Evolutionary conservation across 2,888 invertebrate genomes (phyloP).

Genomic region (Tipula confusa): DNA sequence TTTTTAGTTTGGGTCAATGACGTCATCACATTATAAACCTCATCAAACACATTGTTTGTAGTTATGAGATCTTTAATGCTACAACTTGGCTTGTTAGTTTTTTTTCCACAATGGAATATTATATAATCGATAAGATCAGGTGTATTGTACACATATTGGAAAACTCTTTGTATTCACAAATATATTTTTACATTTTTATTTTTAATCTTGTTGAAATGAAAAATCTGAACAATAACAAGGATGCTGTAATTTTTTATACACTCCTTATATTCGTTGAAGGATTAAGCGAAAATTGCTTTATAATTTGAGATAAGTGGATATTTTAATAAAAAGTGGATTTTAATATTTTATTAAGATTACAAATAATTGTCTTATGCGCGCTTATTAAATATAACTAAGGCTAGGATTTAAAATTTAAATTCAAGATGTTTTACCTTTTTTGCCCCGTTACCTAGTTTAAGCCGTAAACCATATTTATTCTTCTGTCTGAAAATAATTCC

Average conservation of each 20-base stretch:
- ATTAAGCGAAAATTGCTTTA: conserved; percentile 3
- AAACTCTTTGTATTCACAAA: not conserved
- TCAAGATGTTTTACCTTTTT: not conserved
- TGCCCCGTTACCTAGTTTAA: no score
- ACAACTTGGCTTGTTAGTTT: no score
- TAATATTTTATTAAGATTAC: conserved; percentile 25
- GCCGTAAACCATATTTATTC: no score
- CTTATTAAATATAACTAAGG: not conserved
- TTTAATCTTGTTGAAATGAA: not conserved
- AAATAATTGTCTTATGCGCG: not conserved
- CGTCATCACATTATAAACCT: no score
- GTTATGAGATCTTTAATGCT: no score
- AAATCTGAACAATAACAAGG: not conserved
- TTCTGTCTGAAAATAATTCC: no score
- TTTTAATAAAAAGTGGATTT: conserved; percentile 12
- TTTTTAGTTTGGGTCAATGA: no score
- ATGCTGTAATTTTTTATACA: not conserved
- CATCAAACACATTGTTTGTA: no score
- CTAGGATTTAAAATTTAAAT: not conserved
- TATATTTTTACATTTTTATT: not conserved
- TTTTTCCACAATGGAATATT: no score
- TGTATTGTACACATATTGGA: no score
- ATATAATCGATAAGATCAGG: no score
- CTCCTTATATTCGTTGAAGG: not conserved
- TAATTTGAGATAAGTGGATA: conserved; percentile 25